Base-by-base conservation (phyloP, 1,140 invertebrate species). In the Drosophila kohkoa region DNA sequence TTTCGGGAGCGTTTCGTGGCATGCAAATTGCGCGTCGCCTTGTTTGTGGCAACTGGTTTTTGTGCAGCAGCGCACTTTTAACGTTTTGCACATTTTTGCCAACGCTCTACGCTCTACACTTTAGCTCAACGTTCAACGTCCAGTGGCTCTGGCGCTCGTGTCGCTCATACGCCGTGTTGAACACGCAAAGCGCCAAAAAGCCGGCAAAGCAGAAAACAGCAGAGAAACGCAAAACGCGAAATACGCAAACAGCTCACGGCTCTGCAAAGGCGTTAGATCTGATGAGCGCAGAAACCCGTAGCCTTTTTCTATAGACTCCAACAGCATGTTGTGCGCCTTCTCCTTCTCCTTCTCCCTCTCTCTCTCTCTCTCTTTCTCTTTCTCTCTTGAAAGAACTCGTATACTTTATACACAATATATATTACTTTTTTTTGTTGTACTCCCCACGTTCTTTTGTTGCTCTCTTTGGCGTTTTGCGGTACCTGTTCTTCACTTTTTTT, bases 121-220 rank as follows among this genome's bases (percentile, higher is more conserved):
- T 2, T 25, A 25, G 30, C 30, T 10, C 38, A 1, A 15, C 68
- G 51, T 60, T 43, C n/a, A 41, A n/a, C n/a, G 49, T 64, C 60
- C 68, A 15, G 35, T 60, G 57, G 66, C 25, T 60, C 20, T 25
- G 20, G 63, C 64, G 55, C 52, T 66, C 66, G 57, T 59, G 62
- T 78, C 57, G 85, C 83, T 75, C 83, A 83, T 83, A 89, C 83
- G 85, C 83, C 77, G 60, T 63, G 85, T 81, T 83, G 85, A 66
- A 82, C 79, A 68, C 48, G 46, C 58, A 70, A 63, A 67, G 62
- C 57, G 51, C 72, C 72, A 41, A 70, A 75, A 63, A 70, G 66
- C 70, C 45, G 62, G 62, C 25, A 52, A 49, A 35, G 25, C 43
- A 32, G 16, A n/a, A 62, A 30, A 52, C 28, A 58, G 28, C 45